phyloP scores from a whole-genome alignment of 2,888 invertebrate species.

The Parelbella ahira region DNA sequence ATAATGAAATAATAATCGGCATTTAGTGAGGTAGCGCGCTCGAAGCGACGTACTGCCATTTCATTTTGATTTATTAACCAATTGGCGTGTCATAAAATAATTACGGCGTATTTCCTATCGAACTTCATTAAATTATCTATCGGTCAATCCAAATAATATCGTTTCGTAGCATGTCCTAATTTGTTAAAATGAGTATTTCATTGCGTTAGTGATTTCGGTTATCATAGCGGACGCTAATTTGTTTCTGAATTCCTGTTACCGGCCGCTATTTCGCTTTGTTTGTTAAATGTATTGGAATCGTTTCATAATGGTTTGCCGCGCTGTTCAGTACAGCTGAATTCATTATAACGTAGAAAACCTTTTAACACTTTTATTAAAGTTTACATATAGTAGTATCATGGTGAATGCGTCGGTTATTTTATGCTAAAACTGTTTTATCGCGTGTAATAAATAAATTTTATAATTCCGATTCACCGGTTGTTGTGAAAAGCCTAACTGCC shows the following conservation, averaged over 20 bases:
- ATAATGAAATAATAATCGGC: no score
- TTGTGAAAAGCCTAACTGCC: neutral
- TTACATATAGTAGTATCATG: no score
- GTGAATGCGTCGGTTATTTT: no score
- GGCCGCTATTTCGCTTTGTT: neutral
- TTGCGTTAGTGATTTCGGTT: conserved; percentile 21
- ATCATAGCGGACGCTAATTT: conserved; percentile 21
- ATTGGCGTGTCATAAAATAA: conserved; percentile 35
- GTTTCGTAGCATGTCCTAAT: conserved; percentile 24
- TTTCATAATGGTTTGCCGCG: no score
- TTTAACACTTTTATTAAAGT: no score
- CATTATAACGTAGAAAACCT: no score
- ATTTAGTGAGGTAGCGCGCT: no score
- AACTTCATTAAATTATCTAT: conserved; percentile 30
- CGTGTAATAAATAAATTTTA: no score
- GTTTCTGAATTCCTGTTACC: conserved; percentile 11
- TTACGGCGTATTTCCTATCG: conserved; percentile 29
- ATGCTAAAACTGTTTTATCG: no score
- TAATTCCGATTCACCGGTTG: conserved; percentile 11
- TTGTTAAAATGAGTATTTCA: conserved; percentile 29
- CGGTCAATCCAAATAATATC: conserved; percentile 22
- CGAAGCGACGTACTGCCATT: conserved; percentile 24
- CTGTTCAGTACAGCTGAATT: no score
- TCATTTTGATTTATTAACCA: conserved; percentile 34
- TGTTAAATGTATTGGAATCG: neutral